A percentile compares a stretch with the other conserved stretches of the same genome.
These are phyloP conservation scores for Danionella cerebrum DNA, from an alignment of 2,113 vertebrate species.

Conservation along the genomic window DNA sequence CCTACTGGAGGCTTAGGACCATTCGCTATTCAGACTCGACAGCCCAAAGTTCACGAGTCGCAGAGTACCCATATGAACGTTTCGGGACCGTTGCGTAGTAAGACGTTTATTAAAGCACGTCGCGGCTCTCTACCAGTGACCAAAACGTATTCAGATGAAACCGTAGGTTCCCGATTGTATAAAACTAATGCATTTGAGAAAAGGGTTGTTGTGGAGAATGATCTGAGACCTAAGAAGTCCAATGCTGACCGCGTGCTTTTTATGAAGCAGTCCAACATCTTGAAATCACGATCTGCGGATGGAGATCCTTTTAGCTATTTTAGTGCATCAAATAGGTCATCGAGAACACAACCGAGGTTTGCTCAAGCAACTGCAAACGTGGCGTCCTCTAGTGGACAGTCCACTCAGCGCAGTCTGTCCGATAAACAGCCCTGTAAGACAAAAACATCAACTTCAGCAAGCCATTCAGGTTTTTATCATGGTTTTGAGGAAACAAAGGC, in stretches of 20 bases:
- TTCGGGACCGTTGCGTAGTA: slow-evolving; percentile 46
- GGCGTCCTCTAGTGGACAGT: slow-evolving; percentile 20
- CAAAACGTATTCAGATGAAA: slow-evolving; percentile 30
- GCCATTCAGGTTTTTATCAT: not conserved
- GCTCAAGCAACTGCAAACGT: slow-evolving; percentile 7
- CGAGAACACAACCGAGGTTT: not conserved
- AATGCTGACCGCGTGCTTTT: not conserved
- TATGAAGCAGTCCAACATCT: slow-evolving; percentile 27
- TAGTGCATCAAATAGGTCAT: not conserved
- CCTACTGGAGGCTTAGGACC: slow-evolving; percentile 14
- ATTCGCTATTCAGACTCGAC: not conserved
- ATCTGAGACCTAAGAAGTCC: not conserved
- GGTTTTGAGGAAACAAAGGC: not conserved
- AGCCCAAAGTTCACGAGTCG: not conserved
- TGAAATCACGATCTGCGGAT: slow-evolving; percentile 16
- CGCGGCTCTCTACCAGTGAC: slow-evolving; percentile 37
- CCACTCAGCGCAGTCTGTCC: not conserved
- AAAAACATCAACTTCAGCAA: not conserved
- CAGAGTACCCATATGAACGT: slow-evolving; percentile 7
- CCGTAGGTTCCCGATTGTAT: slow-evolving; percentile 43
- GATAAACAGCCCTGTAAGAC: not conserved
- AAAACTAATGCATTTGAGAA: slow-evolving; percentile 18
- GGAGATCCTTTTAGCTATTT: not conserved
- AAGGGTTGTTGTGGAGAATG: not conserved
- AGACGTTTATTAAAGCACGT: slow-evolving; percentile 54